Base-by-base conservation (phyloP, 2,797 vertebrate genomes). In the Crypturellus tataupa region DNA sequence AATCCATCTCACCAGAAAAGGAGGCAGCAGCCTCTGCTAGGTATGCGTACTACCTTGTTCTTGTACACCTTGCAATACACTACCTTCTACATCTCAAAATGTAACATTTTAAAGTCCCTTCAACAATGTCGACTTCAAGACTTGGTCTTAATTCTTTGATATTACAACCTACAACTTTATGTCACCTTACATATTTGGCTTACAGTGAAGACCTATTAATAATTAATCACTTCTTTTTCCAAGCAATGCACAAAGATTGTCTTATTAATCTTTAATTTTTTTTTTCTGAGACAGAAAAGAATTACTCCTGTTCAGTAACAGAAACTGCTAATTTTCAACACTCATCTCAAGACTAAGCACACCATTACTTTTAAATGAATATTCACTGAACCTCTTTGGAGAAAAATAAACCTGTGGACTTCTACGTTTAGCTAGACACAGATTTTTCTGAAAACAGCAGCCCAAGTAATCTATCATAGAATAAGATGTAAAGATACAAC, bases 161-260 rank as follows among this genome's bases (percentile, higher is more conserved):
- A 80, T 17, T 64, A 62, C 25, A 82, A 55, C 9, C 60, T 71
- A 82, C 31, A 40, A 49, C 75, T 80, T 92, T 31, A 65, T 86
- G 49, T 64, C 59, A 85, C 17, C 63, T 94, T 64, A 70, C 4
- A 37, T 7, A 92, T 82, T 40, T 73, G 77, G 31, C 46, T 37
- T 85, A 75, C 24, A 82, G 40, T n/a, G 70, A 93, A 77, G 37
- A 71, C 76, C 29, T 87, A 64, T 68, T 85, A 87, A 89, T 78
- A 93, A 85, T 83, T 82, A 92, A 94, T 4, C 46, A 80, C 7
- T 55, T 60, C 53, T 56, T 56, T 80, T 59, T 73, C 46, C 44
- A 53, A 65, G 21, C 35, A 12, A 49, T 85, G 56, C 9, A 83
- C 23, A 83, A 58, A 58, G 21, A 44, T 21, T 9, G 7, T 27